Evolutionary conservation across 2,888 invertebrate species (phyloP), one percentile per base, ranked within the genome.

Genomic region (Beris morrisii): DNA sequence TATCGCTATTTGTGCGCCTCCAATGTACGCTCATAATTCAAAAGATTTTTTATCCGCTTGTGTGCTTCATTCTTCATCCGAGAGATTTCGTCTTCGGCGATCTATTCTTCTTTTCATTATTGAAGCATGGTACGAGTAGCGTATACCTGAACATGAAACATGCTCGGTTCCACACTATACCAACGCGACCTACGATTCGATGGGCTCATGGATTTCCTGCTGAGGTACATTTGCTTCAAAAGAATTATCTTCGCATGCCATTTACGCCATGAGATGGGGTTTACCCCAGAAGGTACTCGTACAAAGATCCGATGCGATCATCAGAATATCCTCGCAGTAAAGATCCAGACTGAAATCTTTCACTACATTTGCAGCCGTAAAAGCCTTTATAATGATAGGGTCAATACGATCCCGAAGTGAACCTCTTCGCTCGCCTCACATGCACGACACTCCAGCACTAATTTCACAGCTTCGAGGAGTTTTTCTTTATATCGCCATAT

Each of bases 391-490:
- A 67, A 67, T 67, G 64, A 67, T 64, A 67, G 67, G 67, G 67
- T 67, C 64, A 64, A 64, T 58, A 55, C 57, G 57, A 59, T 64
- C 58, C 67, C 30, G 46, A 12, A 22, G 22, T 22, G 22, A 22
- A 3, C 22, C 22, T 22, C 22, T 22, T 50, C 50, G 50, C 44
- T 13, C 52, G 38, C 15, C 50, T 61, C n/a, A 31, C 38, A 4
- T 45, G 15, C 13, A 5, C 38, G 46, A 54, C 52, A 50, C 55
- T 46, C 56, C 64, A 67, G 50, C 45, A 65, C 58, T 67, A 65
- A 67, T 67, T 65, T 64, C 65, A 65, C 64, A 55, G 64, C 67
- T 67, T 59, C 58, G 65, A 64, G 65, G 65, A 63, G 56, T 52
- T 54, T 55, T 44, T 31, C 58, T 64, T 45, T 46, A 65, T 50